Base-by-base conservation (phyloP, 2,888 invertebrate species). In the Entomobrya proxima region DNA sequence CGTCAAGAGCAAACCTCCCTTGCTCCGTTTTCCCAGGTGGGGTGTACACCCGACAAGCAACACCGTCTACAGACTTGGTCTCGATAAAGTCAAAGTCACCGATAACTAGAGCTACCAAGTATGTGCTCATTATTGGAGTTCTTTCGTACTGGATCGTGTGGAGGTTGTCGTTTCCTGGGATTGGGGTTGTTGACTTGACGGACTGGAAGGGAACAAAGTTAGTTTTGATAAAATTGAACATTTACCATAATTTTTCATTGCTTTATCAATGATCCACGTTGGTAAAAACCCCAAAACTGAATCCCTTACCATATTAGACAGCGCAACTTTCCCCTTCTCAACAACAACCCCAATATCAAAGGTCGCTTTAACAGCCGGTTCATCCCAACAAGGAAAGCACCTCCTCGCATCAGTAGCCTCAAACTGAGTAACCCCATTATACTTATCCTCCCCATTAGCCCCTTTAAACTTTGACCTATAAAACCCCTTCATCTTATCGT, bases 361-460 rank as follows among this genome's bases (percentile, higher is more conserved):
- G 1, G 96, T 97, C 0, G 98, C 96, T 92, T 99, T 99, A 87
- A 96, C 94, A 13, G 97, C 96, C 9, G 98, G 99, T 92, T 99
- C 99, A 92, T 99, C 98, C 97, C 98, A 99, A 92, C 98, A 98
- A 2, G 98, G 98, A 91, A 99, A 98, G 91, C 98, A 97, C 90
- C 96, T 94, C 81, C 98, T 94, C 6, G 98, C 98, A 93, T 96
- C 96, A 2, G 96, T 96, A 0, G 97, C 94, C 92, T 97, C 96
- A 92, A 98, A 98, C 92, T 98, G 98, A 77, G 98, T 98, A 86
- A 97, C 97, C 44, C 96, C 97, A 37, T 96, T 96, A 91, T 95
- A 96, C 78, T 95, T 94, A 91, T 96, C 96, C 89, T 95, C 95
- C 11, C 97, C 97, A 75, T 93, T 92, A 30, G 95, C 91, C 47